Evolutionary conservation across 30 jellyfish, hydroid and myxozoan genomes (phyloP), one percentile per base, ranked within the genome.

Genomic region (Calvadosia cruxmelitensis): DNA sequence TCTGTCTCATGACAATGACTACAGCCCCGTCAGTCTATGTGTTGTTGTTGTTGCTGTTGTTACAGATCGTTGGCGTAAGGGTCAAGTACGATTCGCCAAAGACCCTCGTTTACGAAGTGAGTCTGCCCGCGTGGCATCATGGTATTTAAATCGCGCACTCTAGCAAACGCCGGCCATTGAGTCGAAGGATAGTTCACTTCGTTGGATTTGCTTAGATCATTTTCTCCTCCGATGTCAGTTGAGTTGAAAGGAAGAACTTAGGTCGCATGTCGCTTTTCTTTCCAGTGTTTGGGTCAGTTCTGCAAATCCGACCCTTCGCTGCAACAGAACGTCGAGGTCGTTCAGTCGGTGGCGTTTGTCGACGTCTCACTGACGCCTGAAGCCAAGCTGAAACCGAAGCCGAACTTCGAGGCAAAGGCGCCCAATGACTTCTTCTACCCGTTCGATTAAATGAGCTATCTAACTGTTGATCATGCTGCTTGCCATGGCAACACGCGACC

Each of bases 371-470:
- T 95, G 0, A 76, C 93, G 2, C 93, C 94, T 2, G 94, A 76
- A 69, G 92, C 95, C n/a, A 79, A 78, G 31, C 51, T 73, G 74
- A 89, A 82, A 48, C 90, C 95, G 28, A 75, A 75, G 64, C 98
- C 98, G n/a, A 57, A 80, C 7, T 89, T 81, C 70, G 84, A 73
- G 50, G 81, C 91, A 16, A 89, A 89, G 63, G 98, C 98, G 1
- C 98, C 98, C 12, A 68, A 81, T 42, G 98, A 89, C 68, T 89
- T 89, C 82, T 89, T 89, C 78, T 89, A 81, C 67, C 98, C 98
- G 33, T 89, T 89, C 74, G 75, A 78, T 27, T 89, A 77, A 80
- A 1, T 29, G 50, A 25, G 2, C n/a, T n/a, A n/a, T n/a, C n/a
- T n/a, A n/a, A n/a, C n/a, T n/a, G n/a, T n/a, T n/a, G n/a, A n/a